Evolutionary conservation across 2,797 vertebrate species (phyloP).

Genomic region (Octomys mimax): DNA sequence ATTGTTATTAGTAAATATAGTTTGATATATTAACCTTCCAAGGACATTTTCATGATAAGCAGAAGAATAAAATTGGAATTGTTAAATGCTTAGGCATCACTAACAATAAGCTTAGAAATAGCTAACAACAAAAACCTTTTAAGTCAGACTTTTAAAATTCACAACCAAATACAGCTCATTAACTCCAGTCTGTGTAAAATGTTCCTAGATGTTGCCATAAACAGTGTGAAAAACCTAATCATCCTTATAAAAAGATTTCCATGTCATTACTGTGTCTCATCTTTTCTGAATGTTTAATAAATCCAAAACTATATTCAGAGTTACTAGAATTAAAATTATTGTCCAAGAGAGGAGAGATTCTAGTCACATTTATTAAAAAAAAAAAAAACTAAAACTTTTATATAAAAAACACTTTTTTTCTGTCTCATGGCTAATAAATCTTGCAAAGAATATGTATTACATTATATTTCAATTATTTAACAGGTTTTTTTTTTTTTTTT

Average conservation of each 20-base stretch:
- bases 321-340: background rate
- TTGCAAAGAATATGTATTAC: background rate
- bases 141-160: background rate
- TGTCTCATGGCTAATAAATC: background rate
- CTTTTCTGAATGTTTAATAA: constrained; percentile 17
- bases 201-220: background rate
- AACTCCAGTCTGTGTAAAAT: background rate
- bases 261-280: background rate
- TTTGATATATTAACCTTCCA: background rate
- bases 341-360: background rate
- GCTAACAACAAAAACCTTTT: background rate
- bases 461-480: background rate
- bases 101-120: background rate
- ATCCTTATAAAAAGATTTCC: background rate
- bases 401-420: background rate
- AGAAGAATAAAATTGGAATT: constrained; percentile 10
- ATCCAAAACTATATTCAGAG: background rate
- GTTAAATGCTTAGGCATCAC: background rate
- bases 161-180: background rate
- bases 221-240: background rate
- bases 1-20: background rate
- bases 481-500: background rate
- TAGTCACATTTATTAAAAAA: background rate
- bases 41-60: background rate
- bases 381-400: background rate